A percentile compares a stretch with the other conserved stretches of the same genome.
phyloP scores from a whole-genome alignment of 2,797 vertebrate genomes.

The Apodemus agrarius region DNA sequence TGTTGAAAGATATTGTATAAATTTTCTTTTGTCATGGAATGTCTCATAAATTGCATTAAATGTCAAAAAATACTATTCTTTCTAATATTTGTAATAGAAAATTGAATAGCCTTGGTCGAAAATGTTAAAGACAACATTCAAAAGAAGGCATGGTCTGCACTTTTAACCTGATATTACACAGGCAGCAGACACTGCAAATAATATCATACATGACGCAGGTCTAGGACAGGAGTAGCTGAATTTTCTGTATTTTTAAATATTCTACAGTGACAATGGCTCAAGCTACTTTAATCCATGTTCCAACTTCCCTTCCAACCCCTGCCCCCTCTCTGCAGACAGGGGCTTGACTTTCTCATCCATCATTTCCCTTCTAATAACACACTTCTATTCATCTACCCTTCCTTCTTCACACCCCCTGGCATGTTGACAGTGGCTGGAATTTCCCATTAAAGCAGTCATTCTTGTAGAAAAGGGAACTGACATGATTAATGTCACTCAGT shows the following conservation, averaged over 20 bases:
- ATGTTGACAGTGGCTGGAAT: conserved; percentile 86
- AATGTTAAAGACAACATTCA: not conserved
- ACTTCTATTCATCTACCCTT: conserved; percentile 78
- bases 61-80: not conserved
- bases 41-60: not conserved
- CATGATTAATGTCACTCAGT: conserved; percentile 86
- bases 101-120: not conserved
- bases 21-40: no score
- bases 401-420: conserved; percentile 77
- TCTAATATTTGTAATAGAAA: not conserved
- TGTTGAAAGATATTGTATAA: no score
- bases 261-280: not conserved
- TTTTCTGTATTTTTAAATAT: conserved; percentile 5
- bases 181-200: no score
- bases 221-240: not conserved
- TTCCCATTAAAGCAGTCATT: conserved; percentile 88
- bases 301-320: not conserved
- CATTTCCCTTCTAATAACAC: conserved; percentile 79
- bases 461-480: conserved; percentile 88
- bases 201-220: not conserved
- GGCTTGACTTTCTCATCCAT: conserved; percentile 81
- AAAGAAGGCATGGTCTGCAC: not conserved
- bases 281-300: not conserved
- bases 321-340: not conserved
- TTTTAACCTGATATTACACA: rapidly evolving